Percentiles rank a stretch among this genome's conserved stretches.
These are phyloP conservation scores for Marmota flaviventris DNA, from an alignment of 2,113 vertebrate species.

Conservation along the genomic window DNA sequence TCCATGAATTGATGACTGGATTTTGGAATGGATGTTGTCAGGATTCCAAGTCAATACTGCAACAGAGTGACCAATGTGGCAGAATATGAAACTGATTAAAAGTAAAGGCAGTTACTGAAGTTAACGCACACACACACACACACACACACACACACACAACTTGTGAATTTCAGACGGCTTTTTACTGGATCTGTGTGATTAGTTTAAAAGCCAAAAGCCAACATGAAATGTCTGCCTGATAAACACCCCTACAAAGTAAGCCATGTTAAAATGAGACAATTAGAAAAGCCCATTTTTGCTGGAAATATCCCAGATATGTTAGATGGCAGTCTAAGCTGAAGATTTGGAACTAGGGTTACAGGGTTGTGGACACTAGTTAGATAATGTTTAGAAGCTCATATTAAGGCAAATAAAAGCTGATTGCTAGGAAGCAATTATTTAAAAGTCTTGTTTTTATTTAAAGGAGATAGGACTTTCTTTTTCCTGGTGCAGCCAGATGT, in stretches of 20 bases:
- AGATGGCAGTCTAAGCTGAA: conserved; percentile 80
- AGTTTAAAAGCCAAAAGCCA: conserved; percentile 84
- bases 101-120: conserved; percentile 77
- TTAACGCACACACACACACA: background rate
- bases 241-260: conserved; percentile 81
- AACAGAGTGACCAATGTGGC: conserved; percentile 69
- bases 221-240: conserved; percentile 76
- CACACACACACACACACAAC: conserved; percentile 79
- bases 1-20: conserved; percentile 66
- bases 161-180: conserved; percentile 79
- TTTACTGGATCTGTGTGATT: conserved; percentile 80
- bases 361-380: conserved; percentile 79
- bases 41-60: conserved; percentile 85
- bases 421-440: conserved; percentile 88
- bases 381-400: conserved; percentile 87
- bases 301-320: conserved; percentile 75
- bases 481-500: conserved; percentile 65
- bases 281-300: conserved; percentile 80
- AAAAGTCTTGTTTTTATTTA: conserved; percentile 86
- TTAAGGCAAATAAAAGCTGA: conserved; percentile 92
- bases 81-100: conserved; percentile 80
- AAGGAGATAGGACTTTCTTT: conserved; percentile 79
- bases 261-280: conserved; percentile 78
- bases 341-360: conserved; percentile 77
- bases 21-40: conserved; percentile 78